Evolutionary conservation across 2,888 invertebrate species (phyloP).

Genomic region (Melanostoma scalare): DNA sequence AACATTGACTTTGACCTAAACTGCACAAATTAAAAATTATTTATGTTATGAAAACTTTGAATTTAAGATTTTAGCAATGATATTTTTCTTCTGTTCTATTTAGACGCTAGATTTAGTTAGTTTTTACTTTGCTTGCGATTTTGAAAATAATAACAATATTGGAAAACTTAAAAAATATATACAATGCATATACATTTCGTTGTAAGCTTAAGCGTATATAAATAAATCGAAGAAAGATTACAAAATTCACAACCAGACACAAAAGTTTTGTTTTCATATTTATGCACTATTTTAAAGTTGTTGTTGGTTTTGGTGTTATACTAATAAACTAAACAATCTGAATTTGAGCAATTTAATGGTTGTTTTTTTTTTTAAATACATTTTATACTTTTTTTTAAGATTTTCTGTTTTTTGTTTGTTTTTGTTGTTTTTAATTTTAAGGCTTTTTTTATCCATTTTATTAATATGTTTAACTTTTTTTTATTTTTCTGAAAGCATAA

Average conservation of each 20-base stretch:
- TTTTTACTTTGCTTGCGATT: constrained; percentile 20
- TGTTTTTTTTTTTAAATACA: constrained; percentile 49
- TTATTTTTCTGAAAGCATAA: constrained; percentile 70
- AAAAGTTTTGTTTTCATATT: constrained; percentile 47
- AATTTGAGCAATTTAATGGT: constrained; percentile 64
- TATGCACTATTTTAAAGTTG: constrained; percentile 41
- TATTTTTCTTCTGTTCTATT: constrained; percentile 64
- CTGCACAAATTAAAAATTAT: constrained; percentile 43
- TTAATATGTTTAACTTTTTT: constrained; percentile 63
- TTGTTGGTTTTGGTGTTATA: constrained; percentile 34
- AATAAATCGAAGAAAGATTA: constrained; percentile 70
- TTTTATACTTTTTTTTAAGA: constrained; percentile 57
- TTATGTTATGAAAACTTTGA: constrained; percentile 49
- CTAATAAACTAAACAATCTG: constrained; percentile 45
- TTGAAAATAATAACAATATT: constrained; percentile 9
- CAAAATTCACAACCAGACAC: constrained; percentile 64
- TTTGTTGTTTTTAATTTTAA: constrained; percentile 29
- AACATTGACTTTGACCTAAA: constrained; percentile 49
- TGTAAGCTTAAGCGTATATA: constrained; percentile 50
- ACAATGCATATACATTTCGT: constrained; percentile 36
- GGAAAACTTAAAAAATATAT: constrained; percentile 20
- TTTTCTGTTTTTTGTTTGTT: constrained; percentile 54
- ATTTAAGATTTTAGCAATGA: constrained; percentile 36
- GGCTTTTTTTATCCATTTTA: constrained; percentile 62
- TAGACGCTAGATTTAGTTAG: constrained; percentile 33